Conservation (phyloP, 1,140 invertebrate genomes). For the Tetranychus urticae region DNA sequence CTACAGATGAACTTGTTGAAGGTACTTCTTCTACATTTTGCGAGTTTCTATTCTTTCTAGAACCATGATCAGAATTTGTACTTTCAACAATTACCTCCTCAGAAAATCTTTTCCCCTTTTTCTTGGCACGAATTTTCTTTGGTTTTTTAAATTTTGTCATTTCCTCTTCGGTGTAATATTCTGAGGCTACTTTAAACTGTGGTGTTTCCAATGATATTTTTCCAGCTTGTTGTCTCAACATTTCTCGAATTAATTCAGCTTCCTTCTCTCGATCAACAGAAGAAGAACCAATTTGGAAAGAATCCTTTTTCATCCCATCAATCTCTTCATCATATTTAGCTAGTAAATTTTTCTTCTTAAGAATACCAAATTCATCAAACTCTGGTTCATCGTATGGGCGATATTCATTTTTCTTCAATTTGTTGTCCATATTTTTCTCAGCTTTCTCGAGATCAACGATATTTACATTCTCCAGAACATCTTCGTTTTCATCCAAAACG, state of each 20-base stretch:
- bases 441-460: slow-evolving; percentile 77
- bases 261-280: slow-evolving; percentile 18
- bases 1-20: slow-evolving; percentile 16
- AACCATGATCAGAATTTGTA: background rate
- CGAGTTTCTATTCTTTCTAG: background rate
- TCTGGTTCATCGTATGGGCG: slow-evolving; percentile 68
- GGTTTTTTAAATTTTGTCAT: slow-evolving; percentile 65
- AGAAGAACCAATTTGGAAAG: slow-evolving; percentile 46
- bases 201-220: slow-evolving; percentile 38
- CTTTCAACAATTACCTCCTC: background rate
- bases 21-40: slow-evolving; percentile 4
- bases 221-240: slow-evolving; percentile 20
- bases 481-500: slow-evolving; percentile 60
- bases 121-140: slow-evolving; percentile 38
- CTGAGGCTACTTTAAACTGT: slow-evolving; percentile 46
- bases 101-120: slow-evolving; percentile 19
- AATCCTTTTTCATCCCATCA: slow-evolving; percentile 44
- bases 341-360: slow-evolving; percentile 37
- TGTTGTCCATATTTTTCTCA: slow-evolving; percentile 61
- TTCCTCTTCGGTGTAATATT: slow-evolving; percentile 67
- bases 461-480: slow-evolving; percentile 87
- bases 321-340: slow-evolving; percentile 93
- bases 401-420: slow-evolving; percentile 51
- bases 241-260: slow-evolving; percentile 19
- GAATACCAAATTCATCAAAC: slow-evolving; percentile 50